phyloP scores from a whole-genome alignment of 2,888 invertebrate species.

The Rutpela maculata region DNA sequence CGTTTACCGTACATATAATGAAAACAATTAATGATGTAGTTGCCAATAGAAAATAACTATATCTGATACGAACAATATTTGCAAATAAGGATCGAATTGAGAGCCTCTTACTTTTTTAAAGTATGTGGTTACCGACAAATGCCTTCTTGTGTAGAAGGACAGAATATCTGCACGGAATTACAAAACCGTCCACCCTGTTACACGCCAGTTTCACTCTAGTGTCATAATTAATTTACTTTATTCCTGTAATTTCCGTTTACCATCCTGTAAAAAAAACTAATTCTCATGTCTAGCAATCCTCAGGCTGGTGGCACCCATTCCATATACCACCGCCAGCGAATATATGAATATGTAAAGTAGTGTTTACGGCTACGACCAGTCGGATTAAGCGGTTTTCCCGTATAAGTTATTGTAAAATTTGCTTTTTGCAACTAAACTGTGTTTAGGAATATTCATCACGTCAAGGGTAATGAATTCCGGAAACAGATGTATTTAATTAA shows the following conservation, averaged over 20 bases:
- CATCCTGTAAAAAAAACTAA: background rate
- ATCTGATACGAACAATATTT: too few relatives aligned
- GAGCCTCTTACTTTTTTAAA: too few relatives aligned
- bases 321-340: background rate
- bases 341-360: background rate
- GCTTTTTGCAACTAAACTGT: background rate
- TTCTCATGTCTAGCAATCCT: background rate
- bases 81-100: too few relatives aligned
- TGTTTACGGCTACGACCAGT: background rate
- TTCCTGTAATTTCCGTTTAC: background rate
- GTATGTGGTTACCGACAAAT: too few relatives aligned
- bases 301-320: background rate
- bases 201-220: too few relatives aligned
- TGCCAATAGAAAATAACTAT: too few relatives aligned
- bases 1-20: too few relatives aligned
- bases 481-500: background rate
- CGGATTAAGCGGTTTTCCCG: background rate
- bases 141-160: too few relatives aligned
- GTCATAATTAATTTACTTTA: too few relatives aligned
- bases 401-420: background rate
- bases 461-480: background rate
- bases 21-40: too few relatives aligned
- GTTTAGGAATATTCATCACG: background rate
- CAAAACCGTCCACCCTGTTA: too few relatives aligned
- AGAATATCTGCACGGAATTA: too few relatives aligned